Conservation (phyloP, 2,797 vertebrate genomes). For the Helarctos malayanus region DNA sequence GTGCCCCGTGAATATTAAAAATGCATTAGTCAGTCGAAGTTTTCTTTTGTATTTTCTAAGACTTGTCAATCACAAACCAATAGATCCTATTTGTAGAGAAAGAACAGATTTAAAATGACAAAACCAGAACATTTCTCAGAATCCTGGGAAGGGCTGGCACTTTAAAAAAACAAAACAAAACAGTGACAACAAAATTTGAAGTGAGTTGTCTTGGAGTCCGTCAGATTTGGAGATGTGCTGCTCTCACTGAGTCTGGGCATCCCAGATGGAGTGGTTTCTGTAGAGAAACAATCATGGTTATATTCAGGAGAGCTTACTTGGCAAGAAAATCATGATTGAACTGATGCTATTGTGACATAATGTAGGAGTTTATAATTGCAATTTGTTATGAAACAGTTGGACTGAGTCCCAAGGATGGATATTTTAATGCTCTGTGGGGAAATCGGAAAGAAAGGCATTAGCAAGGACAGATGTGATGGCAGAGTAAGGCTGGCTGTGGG, state of each 20-base stretch:
- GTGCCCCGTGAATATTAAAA: conserved; percentile 66
- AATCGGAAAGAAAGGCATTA: neutral
- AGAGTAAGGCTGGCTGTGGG: neutral
- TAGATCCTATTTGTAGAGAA: conserved; percentile 74
- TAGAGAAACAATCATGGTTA: conserved; percentile 67
- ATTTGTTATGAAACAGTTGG: conserved; percentile 82
- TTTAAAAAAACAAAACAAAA: neutral
- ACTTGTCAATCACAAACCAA: conserved; percentile 68
- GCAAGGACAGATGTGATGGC: neutral
- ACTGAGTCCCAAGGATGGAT: conserved; percentile 64
- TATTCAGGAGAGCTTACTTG: conserved; percentile 76
- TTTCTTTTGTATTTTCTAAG: conserved; percentile 71
- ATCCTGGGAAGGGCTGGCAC: conserved; percentile 45
- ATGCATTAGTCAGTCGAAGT: conserved; percentile 64
- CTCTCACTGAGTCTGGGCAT: neutral
- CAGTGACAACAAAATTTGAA: conserved; percentile 53
- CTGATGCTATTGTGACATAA: conserved; percentile 70
- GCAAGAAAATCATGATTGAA: conserved; percentile 73
- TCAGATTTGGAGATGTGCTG: conserved; percentile 1
- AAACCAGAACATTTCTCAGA: conserved; percentile 69
- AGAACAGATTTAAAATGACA: conserved; percentile 78
- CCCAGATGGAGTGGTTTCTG: conserved; percentile 72
- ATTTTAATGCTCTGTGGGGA: neutral
- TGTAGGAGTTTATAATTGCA: conserved; percentile 77
- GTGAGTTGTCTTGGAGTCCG: conserved; percentile 60